Base-by-base conservation (phyloP, 2,797 vertebrate genomes). In the Arnoldichthys spilopterus region DNA sequence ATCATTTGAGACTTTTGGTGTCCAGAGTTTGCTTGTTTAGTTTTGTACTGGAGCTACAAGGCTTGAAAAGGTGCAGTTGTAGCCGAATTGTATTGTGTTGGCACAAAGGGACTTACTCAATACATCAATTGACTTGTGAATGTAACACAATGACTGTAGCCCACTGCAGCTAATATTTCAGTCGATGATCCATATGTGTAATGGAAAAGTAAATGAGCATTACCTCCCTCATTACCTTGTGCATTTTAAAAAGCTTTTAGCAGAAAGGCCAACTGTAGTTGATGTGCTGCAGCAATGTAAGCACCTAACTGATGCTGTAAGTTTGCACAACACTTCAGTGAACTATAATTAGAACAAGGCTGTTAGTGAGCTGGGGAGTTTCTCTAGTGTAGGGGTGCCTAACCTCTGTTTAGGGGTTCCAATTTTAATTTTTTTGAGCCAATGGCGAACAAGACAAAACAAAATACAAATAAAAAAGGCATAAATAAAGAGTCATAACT, bases 161-260 rank as follows among this genome's bases (percentile, higher is more conserved):
- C 9, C 15, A 34, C 24, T 47, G 22, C 59, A 64, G 37, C 20
- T 26, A 72, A 34, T 56, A 72, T 81, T 82, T 82, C 37, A 68
- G 61, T 66, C 22, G 71, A 75, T 62, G 26, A 79, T 79, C 54
- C 47, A 78, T 79, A 72, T 58, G 34, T 66, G 73, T 71, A 78
- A 66, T 61, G 12, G 43, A 79, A 77, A 75, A 63, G 30, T 71
- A 58, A 75, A 72, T 62, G 47, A 79, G 61, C 34, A 70, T 72
- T 64, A 54, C 68, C 74, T 72, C 67, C 67, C 68, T 80, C 73
- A 74, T 69, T 79, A 68, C 58, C 34, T 63, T 4, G 32, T 26
- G 8, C 58, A 75, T 71, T 75, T 34, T 32, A 63, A 76, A 80
- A 26, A 54, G 58, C 5, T 63, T 74, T 62, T 63, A 78, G 45